phyloP scores from a whole-genome alignment of 2,797 vertebrate genomes.

The Hephaestus fuliginosus region DNA sequence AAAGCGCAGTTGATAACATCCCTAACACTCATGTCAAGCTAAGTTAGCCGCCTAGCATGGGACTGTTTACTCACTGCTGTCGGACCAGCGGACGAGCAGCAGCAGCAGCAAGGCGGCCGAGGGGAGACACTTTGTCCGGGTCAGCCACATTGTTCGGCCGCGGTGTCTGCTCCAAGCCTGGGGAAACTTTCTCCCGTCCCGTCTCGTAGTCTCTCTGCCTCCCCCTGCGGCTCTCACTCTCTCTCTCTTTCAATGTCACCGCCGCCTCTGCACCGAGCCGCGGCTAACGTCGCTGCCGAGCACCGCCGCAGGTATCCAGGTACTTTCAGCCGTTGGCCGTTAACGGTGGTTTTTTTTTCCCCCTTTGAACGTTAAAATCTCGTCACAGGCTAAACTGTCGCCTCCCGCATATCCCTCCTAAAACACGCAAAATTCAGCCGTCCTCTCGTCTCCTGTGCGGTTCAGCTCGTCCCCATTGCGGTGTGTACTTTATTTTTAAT shows the following conservation, averaged over 20 bases:
- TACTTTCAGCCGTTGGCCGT: slow-evolving; percentile 46
- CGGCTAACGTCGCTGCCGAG: slow-evolving; percentile 43
- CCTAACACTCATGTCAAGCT: slow-evolving; percentile 58
- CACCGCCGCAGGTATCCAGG: slow-evolving; percentile 77
- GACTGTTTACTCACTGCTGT: slow-evolving; percentile 84
- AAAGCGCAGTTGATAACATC: slow-evolving; percentile 37
- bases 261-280: slow-evolving; percentile 24
- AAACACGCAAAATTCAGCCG: not conserved
- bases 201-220: slow-evolving; percentile 10
- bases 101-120: slow-evolving; percentile 79
- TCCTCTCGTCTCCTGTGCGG: slow-evolving; percentile 16
- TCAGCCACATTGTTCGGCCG: slow-evolving; percentile 82
- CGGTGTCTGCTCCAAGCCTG: slow-evolving; percentile 62
- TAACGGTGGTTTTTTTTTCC: slow-evolving; percentile 8
- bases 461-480: slow-evolving; percentile 70
- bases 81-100: slow-evolving; percentile 76
- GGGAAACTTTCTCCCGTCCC: slow-evolving; percentile 72
- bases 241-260: slow-evolving; percentile 45
- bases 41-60: slow-evolving; percentile 74
- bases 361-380: slow-evolving; percentile 25
- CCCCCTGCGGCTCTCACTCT: not conserved
- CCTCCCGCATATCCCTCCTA: slow-evolving; percentile 35
- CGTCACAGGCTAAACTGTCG: slow-evolving; percentile 38
- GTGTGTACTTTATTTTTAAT: slow-evolving; percentile 2
- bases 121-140: slow-evolving; percentile 67